Percentiles rank a stretch among this genome's conserved stretches.
Conservation (phyloP, 2,797 vertebrate genomes). For the Benthosema pterotum region DNA sequence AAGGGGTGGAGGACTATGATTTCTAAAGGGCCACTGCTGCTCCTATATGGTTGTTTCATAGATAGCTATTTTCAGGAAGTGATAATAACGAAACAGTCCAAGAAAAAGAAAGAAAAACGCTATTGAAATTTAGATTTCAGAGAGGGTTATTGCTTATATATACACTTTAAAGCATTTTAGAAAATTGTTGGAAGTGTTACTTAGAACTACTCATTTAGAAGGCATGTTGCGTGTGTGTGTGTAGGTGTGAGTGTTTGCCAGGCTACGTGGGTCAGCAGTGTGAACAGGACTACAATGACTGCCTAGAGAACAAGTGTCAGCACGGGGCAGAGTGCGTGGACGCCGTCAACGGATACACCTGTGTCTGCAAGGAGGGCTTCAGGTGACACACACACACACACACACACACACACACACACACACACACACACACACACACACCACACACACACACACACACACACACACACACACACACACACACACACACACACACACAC, state of each 20-base stretch:
- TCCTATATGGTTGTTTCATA: too few species aligned
- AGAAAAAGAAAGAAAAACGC: too few species aligned
- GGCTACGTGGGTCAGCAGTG: slow-evolving; percentile 92
- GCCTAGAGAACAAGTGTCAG: slow-evolving; percentile 89
- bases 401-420: slow-evolving; percentile 2
- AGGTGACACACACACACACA: slow-evolving; percentile 78
- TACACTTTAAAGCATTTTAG: too few species aligned
- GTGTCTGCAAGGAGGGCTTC: slow-evolving; percentile 92
- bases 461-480: slow-evolving; percentile 11
- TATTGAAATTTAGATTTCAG: too few species aligned
- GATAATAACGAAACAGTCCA: too few species aligned
- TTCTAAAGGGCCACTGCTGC: too few species aligned
- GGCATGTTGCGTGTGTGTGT: too few species aligned
- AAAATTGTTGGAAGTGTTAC: too few species aligned
- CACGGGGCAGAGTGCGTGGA: slow-evolving; percentile 92
- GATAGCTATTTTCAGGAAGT: too few species aligned
- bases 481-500: slow-evolving; percentile 4
- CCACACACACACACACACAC: slow-evolving; percentile 14
- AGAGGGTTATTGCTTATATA: too few species aligned
- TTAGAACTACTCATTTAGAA: too few species aligned
- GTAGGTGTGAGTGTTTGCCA: slow-evolving; percentile 90
- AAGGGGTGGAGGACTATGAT: too few species aligned
- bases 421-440: slow-evolving; percentile 5
- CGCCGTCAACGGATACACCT: slow-evolving; percentile 91
- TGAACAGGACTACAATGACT: slow-evolving; percentile 90